phyloP scores from a whole-genome alignment of 2,888 invertebrate species.

The Zele albiditarsus region DNA sequence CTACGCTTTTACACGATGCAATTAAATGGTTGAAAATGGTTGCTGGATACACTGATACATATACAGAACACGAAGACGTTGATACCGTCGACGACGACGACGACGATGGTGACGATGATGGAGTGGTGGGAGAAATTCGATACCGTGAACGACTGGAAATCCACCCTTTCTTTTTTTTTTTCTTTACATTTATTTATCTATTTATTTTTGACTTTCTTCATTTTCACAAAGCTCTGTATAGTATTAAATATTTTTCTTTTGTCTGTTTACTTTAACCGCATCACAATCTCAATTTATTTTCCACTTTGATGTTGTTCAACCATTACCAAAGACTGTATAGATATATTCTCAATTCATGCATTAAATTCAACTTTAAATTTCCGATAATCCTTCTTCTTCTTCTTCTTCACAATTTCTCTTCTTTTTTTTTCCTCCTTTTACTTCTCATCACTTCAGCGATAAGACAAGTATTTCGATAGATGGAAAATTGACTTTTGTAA shows the following conservation, averaged over 20 bases:
- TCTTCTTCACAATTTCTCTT: too few species aligned
- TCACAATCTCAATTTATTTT: not conserved
- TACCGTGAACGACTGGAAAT: not conserved
- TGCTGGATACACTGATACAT: not conserved
- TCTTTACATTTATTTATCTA: not conserved
- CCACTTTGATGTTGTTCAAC: not conserved
- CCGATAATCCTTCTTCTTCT: too few species aligned
- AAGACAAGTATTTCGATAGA: too few species aligned
- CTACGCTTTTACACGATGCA: constrained; percentile 2
- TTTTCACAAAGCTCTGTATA: not conserved
- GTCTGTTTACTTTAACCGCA: not conserved
- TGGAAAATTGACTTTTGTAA: too few species aligned
- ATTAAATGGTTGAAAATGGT: not conserved
- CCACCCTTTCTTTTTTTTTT: not conserved
- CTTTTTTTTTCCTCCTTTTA: too few species aligned
- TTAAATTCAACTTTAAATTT: too few species aligned
- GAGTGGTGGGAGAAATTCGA: not conserved
- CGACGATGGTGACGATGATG: not conserved
- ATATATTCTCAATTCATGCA: too few species aligned
- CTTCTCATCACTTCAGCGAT: too few species aligned
- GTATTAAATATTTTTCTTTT: not conserved
- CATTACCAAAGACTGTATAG: too few species aligned
- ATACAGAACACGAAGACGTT: not conserved
- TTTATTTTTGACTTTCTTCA: not conserved
- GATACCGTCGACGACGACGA: not conserved